Base-by-base conservation (phyloP, 1,140 invertebrate species). In the Coptotermes formosanus region DNA sequence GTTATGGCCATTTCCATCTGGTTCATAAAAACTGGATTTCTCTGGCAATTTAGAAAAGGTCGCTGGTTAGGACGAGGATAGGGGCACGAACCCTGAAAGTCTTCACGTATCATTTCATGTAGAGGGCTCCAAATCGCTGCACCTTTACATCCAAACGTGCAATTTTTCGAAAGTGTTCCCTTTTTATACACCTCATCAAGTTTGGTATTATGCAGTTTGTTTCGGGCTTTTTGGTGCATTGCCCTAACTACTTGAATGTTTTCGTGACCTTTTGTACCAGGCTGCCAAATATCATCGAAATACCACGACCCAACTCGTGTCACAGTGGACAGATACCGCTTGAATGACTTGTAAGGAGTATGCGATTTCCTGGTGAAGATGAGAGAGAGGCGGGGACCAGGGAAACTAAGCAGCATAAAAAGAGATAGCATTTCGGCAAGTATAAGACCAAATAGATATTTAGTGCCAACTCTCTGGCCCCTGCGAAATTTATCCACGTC, bases 261-360 rank as follows among this genome's bases (percentile, higher is more conserved):
- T 12, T 89, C 87, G 48, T 89, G 88, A 23, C 89, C 90, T 12
- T 83, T 84, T 82, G 89, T 88, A 9, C 88, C 86, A 21, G 85
- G 55, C 48, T 89, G 85, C 88, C 89, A 91, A 14, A 90, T 87
- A 82, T 91, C 89, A 7, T 89, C 90, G 30, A 88, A 87, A 85
- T 90, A 91, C 92, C 92, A 92, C 2, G 87, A 69, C 23, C 89
- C 87, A 3, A 92, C 89, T 82, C 91, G 89, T 2, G 88, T 69
- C 11, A 90, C 86, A 11, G 92, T 92, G 14, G 87, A 88, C 30
- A 91, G 82, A 83, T 92, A 92, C 16, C 92, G 88, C 14, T 87
- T 86, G 44, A 91, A 89, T 3, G 91, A 89, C 48, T 87, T 87
- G 85, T 82, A 87, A 7, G 87, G 83, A 25, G 87, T 89, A 64